phyloP scores from a whole-genome alignment of 2,797 vertebrate species.

The Geotrypetes seraphini region DNA sequence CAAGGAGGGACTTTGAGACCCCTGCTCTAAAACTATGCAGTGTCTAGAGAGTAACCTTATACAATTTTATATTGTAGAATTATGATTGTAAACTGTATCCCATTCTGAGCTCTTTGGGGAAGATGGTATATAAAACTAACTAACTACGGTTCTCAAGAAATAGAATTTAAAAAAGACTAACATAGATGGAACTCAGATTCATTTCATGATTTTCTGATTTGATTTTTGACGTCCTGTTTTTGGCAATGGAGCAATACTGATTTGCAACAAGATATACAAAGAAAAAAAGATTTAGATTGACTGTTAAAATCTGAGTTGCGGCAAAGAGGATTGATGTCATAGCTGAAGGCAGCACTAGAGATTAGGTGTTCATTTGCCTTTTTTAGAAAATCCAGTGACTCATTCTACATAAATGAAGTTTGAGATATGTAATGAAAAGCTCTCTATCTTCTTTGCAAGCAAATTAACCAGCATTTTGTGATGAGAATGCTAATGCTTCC shows the following conservation, averaged over 20 bases:
- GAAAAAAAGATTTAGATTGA: constrained; percentile 26
- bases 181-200: too few species aligned
- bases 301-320: constrained; percentile 44
- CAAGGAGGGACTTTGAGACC: too few species aligned
- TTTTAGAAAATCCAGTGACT: constrained; percentile 48
- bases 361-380: constrained; percentile 49
- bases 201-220: constrained; percentile 23
- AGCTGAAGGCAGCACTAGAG: constrained; percentile 41
- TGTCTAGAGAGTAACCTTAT: too few species aligned
- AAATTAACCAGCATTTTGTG: constrained; percentile 56
- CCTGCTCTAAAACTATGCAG: too few species aligned
- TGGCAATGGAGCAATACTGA: constrained; percentile 39
- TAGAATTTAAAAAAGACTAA: too few species aligned
- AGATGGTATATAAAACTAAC: too few species aligned
- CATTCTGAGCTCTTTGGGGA: too few species aligned
- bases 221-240: constrained; percentile 35
- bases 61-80: too few species aligned
- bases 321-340: constrained; percentile 41
- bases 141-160: too few species aligned
- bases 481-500: constrained; percentile 53
- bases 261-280: constrained; percentile 37
- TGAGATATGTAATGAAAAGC: constrained; percentile 62
- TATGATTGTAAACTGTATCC: too few species aligned
- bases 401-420: constrained; percentile 58
- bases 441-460: constrained; percentile 50